Evolutionary conservation across 2,888 invertebrate genomes (phyloP).

Genomic region (Torymus aiolomorphi): DNA sequence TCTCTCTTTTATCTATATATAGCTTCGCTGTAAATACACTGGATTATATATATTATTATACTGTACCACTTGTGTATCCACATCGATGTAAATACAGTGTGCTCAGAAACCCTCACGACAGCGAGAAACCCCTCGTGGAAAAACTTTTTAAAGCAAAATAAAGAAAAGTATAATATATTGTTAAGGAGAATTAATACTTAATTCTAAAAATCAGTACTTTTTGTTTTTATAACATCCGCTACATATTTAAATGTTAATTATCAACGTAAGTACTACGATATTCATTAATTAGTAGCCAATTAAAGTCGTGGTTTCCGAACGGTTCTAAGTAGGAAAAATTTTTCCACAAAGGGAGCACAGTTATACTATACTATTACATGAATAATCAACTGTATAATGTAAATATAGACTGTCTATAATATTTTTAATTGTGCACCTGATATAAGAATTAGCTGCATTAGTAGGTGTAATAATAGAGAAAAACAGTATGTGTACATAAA

Average conservation of each 20-base stretch:
- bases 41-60: conserved; percentile 15
- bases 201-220: too few relatives aligned
- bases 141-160: conserved; percentile 12
- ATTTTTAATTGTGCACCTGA: conserved; percentile 16
- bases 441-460: conserved; percentile 23
- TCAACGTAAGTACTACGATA: too few relatives aligned
- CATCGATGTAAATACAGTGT: conserved; percentile 48
- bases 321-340: not conserved
- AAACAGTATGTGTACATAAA: conserved; percentile 21
- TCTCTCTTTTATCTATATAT: conserved; percentile 33
- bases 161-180: not conserved
- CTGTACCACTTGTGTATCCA: conserved; percentile 21
- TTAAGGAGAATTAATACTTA: too few relatives aligned
- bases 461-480: conserved; percentile 16
- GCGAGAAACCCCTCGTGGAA: conserved; percentile 22
- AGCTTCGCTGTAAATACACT: conserved; percentile 56
- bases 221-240: too few relatives aligned
- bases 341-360: conserved; percentile 25
- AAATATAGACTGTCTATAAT: conserved; percentile 11
- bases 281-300: too few relatives aligned
- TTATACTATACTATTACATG: not conserved
- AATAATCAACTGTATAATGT: conserved; percentile 10
- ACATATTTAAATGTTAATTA: too few relatives aligned
- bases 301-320: too few relatives aligned
- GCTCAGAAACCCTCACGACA: conserved; percentile 24